Evolutionary conservation across 2,113 vertebrate genomes (phyloP).

Genomic region (Xiphophorus couchianus): DNA sequence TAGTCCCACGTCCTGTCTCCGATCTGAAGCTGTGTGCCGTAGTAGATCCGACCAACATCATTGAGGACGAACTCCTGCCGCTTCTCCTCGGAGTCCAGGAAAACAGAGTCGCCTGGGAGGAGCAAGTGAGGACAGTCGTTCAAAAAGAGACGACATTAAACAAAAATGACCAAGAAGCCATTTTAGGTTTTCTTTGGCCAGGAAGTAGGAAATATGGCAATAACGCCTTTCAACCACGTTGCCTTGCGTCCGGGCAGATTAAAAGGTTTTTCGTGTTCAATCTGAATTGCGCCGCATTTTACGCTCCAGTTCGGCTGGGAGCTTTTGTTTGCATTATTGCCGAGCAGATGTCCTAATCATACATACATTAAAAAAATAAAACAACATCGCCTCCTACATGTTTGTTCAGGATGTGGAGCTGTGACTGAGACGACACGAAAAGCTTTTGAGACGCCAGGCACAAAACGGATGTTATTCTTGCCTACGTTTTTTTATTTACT

Average conservation of each 20-base stretch:
- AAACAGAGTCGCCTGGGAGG: slow-evolving; percentile 83
- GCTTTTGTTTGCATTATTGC: neutral
- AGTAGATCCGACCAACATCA: slow-evolving; percentile 87
- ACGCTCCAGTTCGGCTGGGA: neutral
- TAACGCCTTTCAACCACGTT: neutral
- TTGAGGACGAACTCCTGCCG: slow-evolving; percentile 88
- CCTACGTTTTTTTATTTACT: neutral
- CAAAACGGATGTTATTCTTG: neutral
- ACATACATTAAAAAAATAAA: neutral
- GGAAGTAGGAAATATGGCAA: too few relatives aligned
- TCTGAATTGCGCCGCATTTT: neutral
- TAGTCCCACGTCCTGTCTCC: slow-evolving; percentile 89
- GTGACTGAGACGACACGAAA: neutral
- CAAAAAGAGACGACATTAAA: neutral
- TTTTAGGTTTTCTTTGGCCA: neutral
- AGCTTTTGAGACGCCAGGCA: neutral
- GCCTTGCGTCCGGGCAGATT: neutral
- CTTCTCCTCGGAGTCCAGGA: slow-evolving; percentile 83
- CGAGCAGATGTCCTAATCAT: neutral
- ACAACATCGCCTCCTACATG: neutral
- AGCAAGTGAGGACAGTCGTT: neutral
- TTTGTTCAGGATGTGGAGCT: neutral
- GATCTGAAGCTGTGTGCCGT: slow-evolving; percentile 89
- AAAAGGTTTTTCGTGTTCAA: neutral
- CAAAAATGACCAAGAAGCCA: too few relatives aligned